These are phyloP conservation scores for Oscheius sp. DNA, from an alignment of 2,888 invertebrate species.

Conservation along the genomic window DNA sequence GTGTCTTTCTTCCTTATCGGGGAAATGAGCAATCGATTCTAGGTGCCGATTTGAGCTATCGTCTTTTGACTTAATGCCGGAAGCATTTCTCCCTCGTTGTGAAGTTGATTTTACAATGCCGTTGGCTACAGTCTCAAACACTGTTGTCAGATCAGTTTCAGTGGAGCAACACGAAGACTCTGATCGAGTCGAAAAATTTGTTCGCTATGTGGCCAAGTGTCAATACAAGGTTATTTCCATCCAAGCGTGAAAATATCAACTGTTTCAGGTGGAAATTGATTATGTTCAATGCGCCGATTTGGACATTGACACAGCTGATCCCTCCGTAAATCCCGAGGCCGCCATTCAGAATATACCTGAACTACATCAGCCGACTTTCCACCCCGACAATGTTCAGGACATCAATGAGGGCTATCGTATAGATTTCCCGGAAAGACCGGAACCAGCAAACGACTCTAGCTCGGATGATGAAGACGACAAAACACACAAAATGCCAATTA, in stretches of 20 bases:
- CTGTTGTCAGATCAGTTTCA: slow-evolving; percentile 86
- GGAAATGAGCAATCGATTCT: background rate
- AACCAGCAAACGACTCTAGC: slow-evolving; percentile 36
- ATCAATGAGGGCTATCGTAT: slow-evolving; percentile 66
- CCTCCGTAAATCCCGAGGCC: slow-evolving; percentile 53
- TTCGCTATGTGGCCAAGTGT: slow-evolving; percentile 91
- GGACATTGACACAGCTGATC: slow-evolving; percentile 60
- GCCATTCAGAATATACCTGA: slow-evolving; percentile 49
- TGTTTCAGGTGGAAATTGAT: slow-evolving; percentile 68
- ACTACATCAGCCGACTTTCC: slow-evolving; percentile 57
- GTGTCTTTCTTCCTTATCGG: background rate
- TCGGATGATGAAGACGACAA: slow-evolving; percentile 62
- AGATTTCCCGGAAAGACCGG: slow-evolving; percentile 53
- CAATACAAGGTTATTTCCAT: slow-evolving; percentile 78
- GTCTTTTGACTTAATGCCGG: slow-evolving; percentile 95
- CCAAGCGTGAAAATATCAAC: background rate
- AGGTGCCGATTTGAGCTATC: slow-evolving; percentile 84
- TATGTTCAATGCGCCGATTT: slow-evolving; percentile 69
- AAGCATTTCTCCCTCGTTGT: slow-evolving; percentile 85
- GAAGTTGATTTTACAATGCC: slow-evolving; percentile 98
- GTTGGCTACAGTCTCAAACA: slow-evolving; percentile 89
- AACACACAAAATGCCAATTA: slow-evolving; percentile 60
- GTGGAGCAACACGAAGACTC: slow-evolving; percentile 74
- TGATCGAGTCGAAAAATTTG: slow-evolving; percentile 96
- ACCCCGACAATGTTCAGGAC: slow-evolving; percentile 49